These are phyloP conservation scores for Gymnothorax javanicus DNA, from an alignment of 2,797 vertebrate genomes.

Conservation along the genomic window DNA sequence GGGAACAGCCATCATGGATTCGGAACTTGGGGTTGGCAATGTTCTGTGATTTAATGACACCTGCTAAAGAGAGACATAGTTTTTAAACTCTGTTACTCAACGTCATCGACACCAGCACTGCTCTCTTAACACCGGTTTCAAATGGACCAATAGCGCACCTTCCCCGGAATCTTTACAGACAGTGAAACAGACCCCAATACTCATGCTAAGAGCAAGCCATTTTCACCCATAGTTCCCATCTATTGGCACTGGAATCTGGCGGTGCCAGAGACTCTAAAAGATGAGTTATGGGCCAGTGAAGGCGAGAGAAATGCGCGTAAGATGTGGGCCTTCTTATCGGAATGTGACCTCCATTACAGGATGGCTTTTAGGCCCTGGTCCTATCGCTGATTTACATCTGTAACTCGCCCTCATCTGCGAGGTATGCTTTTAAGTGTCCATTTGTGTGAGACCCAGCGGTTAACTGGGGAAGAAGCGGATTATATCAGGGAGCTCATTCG, in stretches of 20 bases:
- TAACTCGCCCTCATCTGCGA: not conserved
- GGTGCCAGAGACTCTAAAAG: not conserved
- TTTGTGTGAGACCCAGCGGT: not conserved
- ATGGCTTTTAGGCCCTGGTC: not conserved
- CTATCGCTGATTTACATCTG: not conserved
- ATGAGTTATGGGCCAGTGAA: not conserved
- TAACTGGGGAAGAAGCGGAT: not conserved
- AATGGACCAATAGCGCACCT: not conserved
- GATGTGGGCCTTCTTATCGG: not conserved
- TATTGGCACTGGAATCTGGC: not conserved
- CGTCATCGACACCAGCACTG: not conserved
- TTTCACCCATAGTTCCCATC: not conserved
- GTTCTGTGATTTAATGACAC: too few species aligned
- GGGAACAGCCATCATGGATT: too few species aligned
- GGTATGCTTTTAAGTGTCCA: slow-evolving; percentile 10
- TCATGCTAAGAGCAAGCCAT: not conserved
- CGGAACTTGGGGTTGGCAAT: too few species aligned
- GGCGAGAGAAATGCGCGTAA: not conserved
- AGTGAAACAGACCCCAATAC: not conserved
- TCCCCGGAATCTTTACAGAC: not conserved
- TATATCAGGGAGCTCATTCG: not conserved
- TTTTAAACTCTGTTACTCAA: not conserved
- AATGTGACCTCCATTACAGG: not conserved
- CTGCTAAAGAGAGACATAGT: too few species aligned
- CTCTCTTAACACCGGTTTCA: not conserved